A percentile compares a stretch with the other conserved stretches of the same genome.
These are phyloP conservation scores for Leucopternis melanops DNA, from an alignment of 2,113 vertebrate species.

Conservation along the genomic window DNA sequence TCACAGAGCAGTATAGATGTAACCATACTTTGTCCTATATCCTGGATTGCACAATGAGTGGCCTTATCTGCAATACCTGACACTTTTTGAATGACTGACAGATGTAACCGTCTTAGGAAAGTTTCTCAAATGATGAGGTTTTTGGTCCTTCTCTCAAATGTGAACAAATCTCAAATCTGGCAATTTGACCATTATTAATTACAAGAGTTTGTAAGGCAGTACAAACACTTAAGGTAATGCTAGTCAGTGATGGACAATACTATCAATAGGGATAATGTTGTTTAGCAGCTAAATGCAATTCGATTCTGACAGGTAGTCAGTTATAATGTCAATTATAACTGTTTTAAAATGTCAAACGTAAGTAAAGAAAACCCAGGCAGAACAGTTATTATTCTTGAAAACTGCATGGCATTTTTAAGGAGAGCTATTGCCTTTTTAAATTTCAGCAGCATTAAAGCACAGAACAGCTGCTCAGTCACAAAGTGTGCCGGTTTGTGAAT, in stretches of 20 bases:
- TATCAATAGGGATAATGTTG: not conserved
- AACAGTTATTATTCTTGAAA: not conserved
- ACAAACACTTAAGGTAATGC: not conserved
- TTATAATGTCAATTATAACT: slow-evolving; percentile 16
- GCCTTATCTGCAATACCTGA: not conserved
- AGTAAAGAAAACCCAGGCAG: slow-evolving; percentile 25
- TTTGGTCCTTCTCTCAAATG: not conserved
- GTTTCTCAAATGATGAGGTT: not conserved
- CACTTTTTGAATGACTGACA: not conserved
- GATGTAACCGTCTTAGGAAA: not conserved
- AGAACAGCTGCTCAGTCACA: not conserved
- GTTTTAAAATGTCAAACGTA: slow-evolving; percentile 27
- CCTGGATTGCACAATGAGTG: not conserved
- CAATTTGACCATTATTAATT: not conserved
- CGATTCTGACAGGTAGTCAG: not conserved
- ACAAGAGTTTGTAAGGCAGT: not conserved
- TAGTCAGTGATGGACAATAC: slow-evolving; percentile 7
- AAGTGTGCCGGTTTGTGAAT: not conserved
- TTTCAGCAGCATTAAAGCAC: slow-evolving; percentile 2
- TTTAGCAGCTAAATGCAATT: slow-evolving; percentile 4
- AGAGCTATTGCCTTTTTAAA: not conserved
- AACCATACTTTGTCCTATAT: not conserved
- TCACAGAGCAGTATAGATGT: not conserved
- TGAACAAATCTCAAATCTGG: not conserved
- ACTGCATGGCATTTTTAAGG: slow-evolving; percentile 25